phyloP scores from a whole-genome alignment of 2,113 vertebrate species.

The Grantiella picta region DNA sequence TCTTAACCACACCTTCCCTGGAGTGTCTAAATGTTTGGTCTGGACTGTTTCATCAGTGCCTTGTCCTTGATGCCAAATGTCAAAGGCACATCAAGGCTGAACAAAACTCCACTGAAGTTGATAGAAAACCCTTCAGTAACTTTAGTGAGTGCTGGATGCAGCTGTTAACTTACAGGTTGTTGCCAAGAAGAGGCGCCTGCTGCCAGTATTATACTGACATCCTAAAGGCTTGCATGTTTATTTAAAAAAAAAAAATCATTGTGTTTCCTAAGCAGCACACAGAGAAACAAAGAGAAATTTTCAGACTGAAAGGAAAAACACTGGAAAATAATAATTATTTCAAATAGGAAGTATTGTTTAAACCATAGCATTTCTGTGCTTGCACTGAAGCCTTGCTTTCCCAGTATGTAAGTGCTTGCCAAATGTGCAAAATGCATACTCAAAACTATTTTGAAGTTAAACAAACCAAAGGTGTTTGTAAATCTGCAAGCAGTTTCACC shows the following conservation, averaged over 20 bases:
- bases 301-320: not conserved
- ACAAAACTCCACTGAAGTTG: not conserved
- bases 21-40: not conserved
- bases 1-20: not conserved
- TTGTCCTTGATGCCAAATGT: not conserved
- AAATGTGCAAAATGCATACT: not conserved
- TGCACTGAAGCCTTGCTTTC: not conserved
- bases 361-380: not conserved
- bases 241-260: not conserved
- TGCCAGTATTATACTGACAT: not conserved
- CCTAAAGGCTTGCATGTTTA: not conserved
- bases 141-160: not conserved
- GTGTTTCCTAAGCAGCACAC: not conserved
- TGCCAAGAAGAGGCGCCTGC: not conserved
- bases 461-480: not conserved
- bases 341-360: not conserved
- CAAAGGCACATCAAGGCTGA: not conserved
- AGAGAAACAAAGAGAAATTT: not conserved
- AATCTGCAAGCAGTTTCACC: not conserved
- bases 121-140: not conserved
- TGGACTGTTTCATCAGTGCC: not conserved
- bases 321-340: not conserved
- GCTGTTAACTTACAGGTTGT: not conserved
- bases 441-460: not conserved
- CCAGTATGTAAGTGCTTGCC: not conserved